Percentiles rank a stretch among this genome's conserved stretches.
phyloP scores from a whole-genome alignment of 2,888 invertebrate genomes.

The Pimpla rufipes region DNA sequence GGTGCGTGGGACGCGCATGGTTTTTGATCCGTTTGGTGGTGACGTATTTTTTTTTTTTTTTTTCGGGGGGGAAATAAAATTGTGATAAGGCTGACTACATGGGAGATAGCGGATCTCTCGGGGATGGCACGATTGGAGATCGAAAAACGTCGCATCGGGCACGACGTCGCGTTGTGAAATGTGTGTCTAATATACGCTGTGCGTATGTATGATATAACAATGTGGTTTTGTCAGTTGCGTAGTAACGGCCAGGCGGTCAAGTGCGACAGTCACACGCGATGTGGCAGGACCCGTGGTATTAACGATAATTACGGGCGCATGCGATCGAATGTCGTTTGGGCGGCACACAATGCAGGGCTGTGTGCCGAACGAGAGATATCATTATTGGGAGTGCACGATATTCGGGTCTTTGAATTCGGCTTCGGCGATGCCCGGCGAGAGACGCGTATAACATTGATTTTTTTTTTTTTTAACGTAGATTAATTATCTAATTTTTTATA shows the following conservation, averaged over 20 bases:
- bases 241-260: constrained; percentile 30
- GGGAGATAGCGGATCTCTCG: neutral
- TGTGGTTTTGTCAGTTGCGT: constrained; percentile 34
- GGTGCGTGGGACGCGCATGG: neutral
- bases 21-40: too few species aligned
- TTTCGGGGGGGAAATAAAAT: neutral
- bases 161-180: neutral
- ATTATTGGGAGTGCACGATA: neutral
- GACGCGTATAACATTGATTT: neutral
- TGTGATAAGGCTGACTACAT: neutral
- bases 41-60: neutral
- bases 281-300: constrained; percentile 15
- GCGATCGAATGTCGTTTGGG: constrained; percentile 29
- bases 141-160: neutral
- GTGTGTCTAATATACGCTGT: neutral
- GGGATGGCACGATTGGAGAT: neutral
- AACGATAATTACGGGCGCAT: constrained; percentile 33
- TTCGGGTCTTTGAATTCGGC: neutral
- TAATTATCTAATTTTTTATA: too few species aligned
- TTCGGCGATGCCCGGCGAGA: neutral
- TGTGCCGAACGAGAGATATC: neutral
- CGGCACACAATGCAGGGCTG: constrained; percentile 8
- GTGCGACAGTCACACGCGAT: constrained; percentile 28
- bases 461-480: neutral
- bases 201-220: neutral